phyloP scores from a whole-genome alignment of 2,113 vertebrate species.

The Lamprotornis superbus region DNA sequence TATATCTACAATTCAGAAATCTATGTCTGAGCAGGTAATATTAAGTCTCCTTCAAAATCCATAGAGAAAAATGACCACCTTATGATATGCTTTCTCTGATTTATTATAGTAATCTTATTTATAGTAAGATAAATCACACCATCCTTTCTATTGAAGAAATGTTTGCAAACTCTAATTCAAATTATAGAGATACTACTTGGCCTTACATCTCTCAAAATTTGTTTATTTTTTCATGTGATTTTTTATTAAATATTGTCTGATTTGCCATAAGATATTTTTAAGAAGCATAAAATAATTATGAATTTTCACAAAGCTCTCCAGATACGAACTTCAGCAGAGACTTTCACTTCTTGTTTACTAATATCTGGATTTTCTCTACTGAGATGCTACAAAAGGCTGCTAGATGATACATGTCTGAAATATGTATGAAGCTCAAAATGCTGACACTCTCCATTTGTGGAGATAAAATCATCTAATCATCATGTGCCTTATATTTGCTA shows the following conservation, averaged over 20 bases:
- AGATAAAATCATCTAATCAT: background rate
- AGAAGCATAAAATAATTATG: background rate
- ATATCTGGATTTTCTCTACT: background rate
- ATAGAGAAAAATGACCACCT: background rate
- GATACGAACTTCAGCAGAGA: background rate
- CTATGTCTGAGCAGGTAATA: background rate
- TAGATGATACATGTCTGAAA: background rate
- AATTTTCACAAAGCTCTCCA: background rate
- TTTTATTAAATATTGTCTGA: background rate
- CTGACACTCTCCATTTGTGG: background rate
- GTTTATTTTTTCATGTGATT: fast-evolving
- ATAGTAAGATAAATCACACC: background rate
- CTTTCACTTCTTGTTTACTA: background rate
- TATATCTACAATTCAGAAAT: background rate
- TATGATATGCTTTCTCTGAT: background rate
- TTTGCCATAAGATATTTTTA: background rate
- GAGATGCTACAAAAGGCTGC: background rate
- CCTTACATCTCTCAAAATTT: background rate
- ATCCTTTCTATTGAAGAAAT: background rate
- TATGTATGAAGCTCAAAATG: background rate
- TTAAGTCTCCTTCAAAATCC: background rate
- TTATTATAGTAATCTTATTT: background rate
- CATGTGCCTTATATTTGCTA: background rate
- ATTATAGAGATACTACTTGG: background rate
- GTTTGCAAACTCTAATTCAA: background rate